These are phyloP conservation scores for Resseliella maxima DNA, from an alignment of 2,888 invertebrate species.

Conservation along the genomic window DNA sequence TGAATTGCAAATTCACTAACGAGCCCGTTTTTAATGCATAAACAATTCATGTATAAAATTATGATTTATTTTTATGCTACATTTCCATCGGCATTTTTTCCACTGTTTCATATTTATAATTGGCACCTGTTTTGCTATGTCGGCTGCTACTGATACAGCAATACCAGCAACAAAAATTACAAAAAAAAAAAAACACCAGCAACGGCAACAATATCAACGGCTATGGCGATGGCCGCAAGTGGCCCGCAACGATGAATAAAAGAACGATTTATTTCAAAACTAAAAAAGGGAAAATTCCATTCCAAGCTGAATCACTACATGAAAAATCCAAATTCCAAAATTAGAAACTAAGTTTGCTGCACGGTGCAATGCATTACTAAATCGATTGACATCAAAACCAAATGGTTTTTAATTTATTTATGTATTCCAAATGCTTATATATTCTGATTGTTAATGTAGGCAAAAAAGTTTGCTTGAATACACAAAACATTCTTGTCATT, in stretches of 20 bases:
- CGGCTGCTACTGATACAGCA: neutral
- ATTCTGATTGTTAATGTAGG: neutral
- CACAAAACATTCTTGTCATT: neutral
- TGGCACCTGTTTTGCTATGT: slow-evolving; percentile 8
- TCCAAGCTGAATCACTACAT: neutral
- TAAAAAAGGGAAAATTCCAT: neutral
- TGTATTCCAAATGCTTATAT: neutral
- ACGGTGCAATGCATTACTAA: neutral
- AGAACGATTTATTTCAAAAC: no score
- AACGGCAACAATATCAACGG: no score
- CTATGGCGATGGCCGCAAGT: no score
- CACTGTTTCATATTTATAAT: neutral
- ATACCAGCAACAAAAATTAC: no score
- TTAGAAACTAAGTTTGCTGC: neutral
- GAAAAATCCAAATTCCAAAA: neutral
- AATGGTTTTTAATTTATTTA: neutral
- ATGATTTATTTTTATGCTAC: slow-evolving; percentile 41
- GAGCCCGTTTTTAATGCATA: slow-evolving; percentile 32
- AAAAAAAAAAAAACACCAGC: no score
- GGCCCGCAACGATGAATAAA: no score
- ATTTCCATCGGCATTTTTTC: neutral
- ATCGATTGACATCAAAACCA: slow-evolving; percentile 31
- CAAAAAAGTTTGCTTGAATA: neutral
- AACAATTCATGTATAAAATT: slow-evolving; percentile 29
- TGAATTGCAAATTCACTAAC: neutral